These are phyloP conservation scores for Geotrupes spiniger DNA, from an alignment of 2,888 invertebrate genomes.

Conservation along the genomic window DNA sequence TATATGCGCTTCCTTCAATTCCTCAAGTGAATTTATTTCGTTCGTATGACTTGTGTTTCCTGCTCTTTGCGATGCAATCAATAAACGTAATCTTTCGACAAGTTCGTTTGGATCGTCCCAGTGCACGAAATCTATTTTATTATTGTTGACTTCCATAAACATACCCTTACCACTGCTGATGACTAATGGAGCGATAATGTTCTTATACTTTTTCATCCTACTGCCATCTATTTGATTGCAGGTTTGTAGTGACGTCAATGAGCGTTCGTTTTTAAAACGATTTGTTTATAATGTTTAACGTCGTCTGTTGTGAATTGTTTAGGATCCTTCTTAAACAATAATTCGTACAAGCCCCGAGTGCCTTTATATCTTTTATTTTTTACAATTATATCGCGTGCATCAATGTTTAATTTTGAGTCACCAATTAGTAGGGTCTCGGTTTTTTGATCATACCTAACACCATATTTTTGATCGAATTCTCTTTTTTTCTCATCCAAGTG, in stretches of 20 bases:
- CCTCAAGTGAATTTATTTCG: constrained; percentile 11
- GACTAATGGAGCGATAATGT: constrained; percentile 16
- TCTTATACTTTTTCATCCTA: constrained; percentile 16
- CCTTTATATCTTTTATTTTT: constrained; percentile 5
- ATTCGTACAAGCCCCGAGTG: constrained; percentile 24
- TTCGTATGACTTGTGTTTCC: constrained; percentile 6
- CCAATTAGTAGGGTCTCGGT: background rate
- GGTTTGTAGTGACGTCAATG: constrained; percentile 15
- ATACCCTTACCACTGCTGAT: constrained; percentile 1
- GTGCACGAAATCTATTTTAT: constrained; percentile 21
- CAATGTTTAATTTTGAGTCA: background rate
- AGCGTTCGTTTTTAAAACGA: constrained; percentile 18
- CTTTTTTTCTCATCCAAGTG: constrained; percentile 11
- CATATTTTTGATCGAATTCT: constrained; percentile 24
- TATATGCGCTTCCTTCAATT: constrained; percentile 1
- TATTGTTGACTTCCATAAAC: constrained; percentile 12
- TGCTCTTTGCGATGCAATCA: constrained; percentile 2
- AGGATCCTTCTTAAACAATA: constrained; percentile 21
- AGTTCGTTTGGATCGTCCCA: constrained; percentile 27
- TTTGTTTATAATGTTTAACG: constrained; percentile 14
- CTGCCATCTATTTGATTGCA: constrained; percentile 17
- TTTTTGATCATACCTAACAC: constrained; percentile 17
- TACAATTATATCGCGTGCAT: background rate
- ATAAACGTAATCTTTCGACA: constrained; percentile 7
- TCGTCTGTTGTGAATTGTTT: constrained; percentile 1